A percentile compares a stretch with the other conserved stretches of the same genome.
phyloP scores from a whole-genome alignment of 2,113 vertebrate species.

The Anser cygnoides region DNA sequence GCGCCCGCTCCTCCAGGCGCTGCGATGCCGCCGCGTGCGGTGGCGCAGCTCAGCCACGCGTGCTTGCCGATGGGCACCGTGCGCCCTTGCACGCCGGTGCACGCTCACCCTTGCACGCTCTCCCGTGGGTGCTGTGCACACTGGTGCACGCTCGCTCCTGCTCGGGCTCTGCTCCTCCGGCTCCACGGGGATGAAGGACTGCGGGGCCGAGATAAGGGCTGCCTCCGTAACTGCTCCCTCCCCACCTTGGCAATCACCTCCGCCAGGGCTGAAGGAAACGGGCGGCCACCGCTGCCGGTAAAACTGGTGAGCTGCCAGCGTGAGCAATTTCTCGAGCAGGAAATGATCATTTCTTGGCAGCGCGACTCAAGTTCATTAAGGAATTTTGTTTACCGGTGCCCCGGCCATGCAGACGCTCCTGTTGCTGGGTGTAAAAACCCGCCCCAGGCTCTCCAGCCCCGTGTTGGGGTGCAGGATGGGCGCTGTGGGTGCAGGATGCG shows the following conservation, averaged over 20 bases:
- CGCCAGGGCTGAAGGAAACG: neutral
- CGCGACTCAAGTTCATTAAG: neutral
- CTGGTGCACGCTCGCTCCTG: fast-evolving
- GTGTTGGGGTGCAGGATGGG: neutral
- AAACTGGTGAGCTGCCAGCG: fast-evolving
- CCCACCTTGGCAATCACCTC: neutral
- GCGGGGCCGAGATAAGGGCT: neutral
- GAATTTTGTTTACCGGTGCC: neutral
- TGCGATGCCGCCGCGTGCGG: fast-evolving
- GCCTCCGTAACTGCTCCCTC: neutral
- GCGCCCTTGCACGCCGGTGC: neutral
- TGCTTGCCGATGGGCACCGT: fast-evolving
- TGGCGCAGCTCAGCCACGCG: fast-evolving
- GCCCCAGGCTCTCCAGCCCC: fast-evolving
- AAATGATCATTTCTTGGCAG: conserved; percentile 10
- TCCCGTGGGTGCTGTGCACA: fast-evolving
- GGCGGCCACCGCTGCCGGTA: neutral
- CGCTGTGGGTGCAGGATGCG: fast-evolving
- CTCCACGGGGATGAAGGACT: neutral
- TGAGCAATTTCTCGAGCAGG: neutral
- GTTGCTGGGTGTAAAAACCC: fast-evolving
- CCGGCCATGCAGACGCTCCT: fast-evolving
- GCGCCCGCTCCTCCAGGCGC: neutral
- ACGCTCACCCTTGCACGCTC: fast-evolving
- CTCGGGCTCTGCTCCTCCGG: neutral